Evolutionary conservation across 2,113 vertebrate species (phyloP), one percentile per base, ranked within the genome.

Genomic region (Lepisosteus osseus): DNA sequence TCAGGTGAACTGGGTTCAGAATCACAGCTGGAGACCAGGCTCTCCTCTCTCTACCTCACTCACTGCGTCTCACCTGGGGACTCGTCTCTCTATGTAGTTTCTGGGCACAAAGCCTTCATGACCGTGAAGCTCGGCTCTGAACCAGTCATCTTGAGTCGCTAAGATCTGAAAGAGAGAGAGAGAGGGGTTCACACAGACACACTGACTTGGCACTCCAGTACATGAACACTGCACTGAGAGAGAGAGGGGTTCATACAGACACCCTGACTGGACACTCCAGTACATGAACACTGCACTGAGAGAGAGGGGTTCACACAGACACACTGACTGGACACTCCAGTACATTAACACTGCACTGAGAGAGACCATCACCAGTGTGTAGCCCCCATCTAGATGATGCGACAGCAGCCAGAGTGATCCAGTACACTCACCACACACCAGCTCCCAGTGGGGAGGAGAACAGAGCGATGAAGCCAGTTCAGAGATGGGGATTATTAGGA

Each of bases 41-140:
- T 43, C 59, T 42, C 6, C 69, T 66, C 54, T n/a, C 61, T 45
- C 11, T 8, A 40, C 57, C 40, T 17, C 54, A 72, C 63, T 40
- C 44, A 40, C 42, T 67, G 67, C 69, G 72, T 88, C 91, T 92
- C 80, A 99, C 97, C 82, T 89, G 2, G 95, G 96, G 54, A 74
- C 65, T 0, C 89, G 86, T 61, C 92, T 86, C 6, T 97, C 93
- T 41, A 98, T 88, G 81, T 97, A 99, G 87, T 97, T 99, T 79
- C 95, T 93, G 0, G 97, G 97, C 54, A 99, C 86, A 0, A 86
- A 97, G 61, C 97, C 97, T 79, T 98, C 94, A 7, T 89, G 86
- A 72, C 94, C 95, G 2, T 92, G 84, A 54, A 98, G 85, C 86
- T 99, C 97, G 0, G 97, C 96, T 74, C 93, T 97, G 69, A 88